A percentile compares a stretch with the other conserved stretches of the same genome.
These are phyloP conservation scores for Yponomeuta plumbellus DNA, from an alignment of 2,888 invertebrate species.

Conservation along the genomic window DNA sequence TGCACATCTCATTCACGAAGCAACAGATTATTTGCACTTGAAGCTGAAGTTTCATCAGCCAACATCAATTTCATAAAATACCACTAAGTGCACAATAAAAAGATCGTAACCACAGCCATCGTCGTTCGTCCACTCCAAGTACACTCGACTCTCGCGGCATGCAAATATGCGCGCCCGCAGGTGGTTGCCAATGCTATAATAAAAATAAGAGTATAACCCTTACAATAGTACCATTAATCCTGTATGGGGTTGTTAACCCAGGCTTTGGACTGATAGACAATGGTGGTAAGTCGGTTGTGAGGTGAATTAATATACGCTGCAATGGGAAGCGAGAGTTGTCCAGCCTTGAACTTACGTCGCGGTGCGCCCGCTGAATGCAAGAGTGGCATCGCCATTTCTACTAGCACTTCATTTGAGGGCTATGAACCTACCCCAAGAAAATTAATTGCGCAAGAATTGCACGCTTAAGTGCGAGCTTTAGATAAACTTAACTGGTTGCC, in stretches of 20 bases:
- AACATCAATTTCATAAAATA: constrained; percentile 10
- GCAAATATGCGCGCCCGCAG: constrained; percentile 21
- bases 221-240: constrained; percentile 60
- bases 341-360: constrained; percentile 69
- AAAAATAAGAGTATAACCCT: constrained; percentile 21
- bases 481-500: constrained; percentile 22
- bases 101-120: constrained; percentile 12
- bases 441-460: not conserved
- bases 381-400: constrained; percentile 60
- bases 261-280: constrained; percentile 66
- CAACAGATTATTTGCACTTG: not conserved
- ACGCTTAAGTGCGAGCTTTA: constrained; percentile 27
- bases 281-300: constrained; percentile 68
- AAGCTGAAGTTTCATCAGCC: not conserved
- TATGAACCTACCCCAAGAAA: constrained; percentile 9
- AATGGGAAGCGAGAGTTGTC: constrained; percentile 49
- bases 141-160: constrained; percentile 11
- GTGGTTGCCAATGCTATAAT: constrained; percentile 16
- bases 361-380: constrained; percentile 43
- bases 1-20: not conserved
- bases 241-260: constrained; percentile 66
- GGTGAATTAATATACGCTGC: constrained; percentile 67
- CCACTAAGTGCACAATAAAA: constrained; percentile 14
- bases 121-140: not conserved
- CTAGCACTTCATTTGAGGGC: constrained; percentile 40